Percentiles rank a stretch among this genome's conserved stretches.
Conservation (phyloP, 2,113 vertebrate species). For the Sebastes fasciatus region DNA sequence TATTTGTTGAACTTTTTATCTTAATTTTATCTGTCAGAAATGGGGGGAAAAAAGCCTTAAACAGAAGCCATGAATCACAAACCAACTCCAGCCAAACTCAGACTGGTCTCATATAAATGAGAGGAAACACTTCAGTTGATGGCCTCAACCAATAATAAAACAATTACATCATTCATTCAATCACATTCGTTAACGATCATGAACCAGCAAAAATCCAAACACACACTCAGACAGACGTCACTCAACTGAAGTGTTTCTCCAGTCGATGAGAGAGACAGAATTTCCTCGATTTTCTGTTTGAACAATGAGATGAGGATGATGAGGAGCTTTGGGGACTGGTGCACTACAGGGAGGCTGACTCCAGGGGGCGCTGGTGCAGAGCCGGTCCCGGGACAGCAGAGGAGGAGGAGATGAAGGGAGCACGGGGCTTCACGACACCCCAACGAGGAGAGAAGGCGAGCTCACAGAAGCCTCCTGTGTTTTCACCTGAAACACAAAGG, state of each 20-base stretch:
- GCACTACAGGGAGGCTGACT: conserved; percentile 45
- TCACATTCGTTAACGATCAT: background rate
- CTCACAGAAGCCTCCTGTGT: conserved; percentile 70
- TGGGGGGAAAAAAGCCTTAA: background rate
- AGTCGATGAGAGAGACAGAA: background rate
- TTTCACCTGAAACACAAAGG: conserved; percentile 81
- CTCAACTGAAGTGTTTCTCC: conserved; percentile 29
- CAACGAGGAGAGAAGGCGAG: conserved; percentile 64
- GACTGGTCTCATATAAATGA: conserved; percentile 6
- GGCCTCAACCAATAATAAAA: background rate
- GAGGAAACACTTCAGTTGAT: conserved; percentile 15
- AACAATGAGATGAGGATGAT: background rate
- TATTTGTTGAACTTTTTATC: background rate
- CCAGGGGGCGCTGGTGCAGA: conserved; percentile 51
- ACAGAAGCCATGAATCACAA: conserved; percentile 1
- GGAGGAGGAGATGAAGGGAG: conserved; percentile 34
- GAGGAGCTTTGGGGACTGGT: conserved; percentile 13
- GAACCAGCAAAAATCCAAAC: background rate
- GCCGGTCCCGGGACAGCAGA: conserved; percentile 36
- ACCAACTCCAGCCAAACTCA: conserved; percentile 13
- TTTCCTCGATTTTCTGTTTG: conserved; percentile 4
- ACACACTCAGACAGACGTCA: background rate
- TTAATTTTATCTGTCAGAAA: background rate
- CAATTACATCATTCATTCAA: background rate
- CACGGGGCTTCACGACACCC: conserved; percentile 79